Evolutionary conservation across 2,888 invertebrate genomes (phyloP), one percentile per base, ranked within the genome.

Genomic region (Acleris literana): DNA sequence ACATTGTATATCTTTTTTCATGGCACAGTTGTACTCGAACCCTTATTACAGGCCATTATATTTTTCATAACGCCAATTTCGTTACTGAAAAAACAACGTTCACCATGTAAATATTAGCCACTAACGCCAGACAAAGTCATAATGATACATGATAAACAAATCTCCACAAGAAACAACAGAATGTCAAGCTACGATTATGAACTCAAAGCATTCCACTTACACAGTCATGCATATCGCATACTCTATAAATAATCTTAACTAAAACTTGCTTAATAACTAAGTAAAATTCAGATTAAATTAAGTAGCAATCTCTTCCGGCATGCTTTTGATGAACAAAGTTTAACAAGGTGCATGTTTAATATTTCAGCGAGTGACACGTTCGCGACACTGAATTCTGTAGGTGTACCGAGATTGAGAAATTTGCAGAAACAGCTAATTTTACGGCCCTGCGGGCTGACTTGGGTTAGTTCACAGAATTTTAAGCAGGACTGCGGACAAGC

Each of bases 401-500:
- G 61, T 65, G 69, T 66, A 64, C 61, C 70, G 70, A 71, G 70
- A 78, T 76, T 74, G 77, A 73, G 71, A 72, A 76, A 77, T 78
- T 76, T 75, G 69, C 70, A 70, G 75, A 71, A 75, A 74, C 72
- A 70, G 72, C 74, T 78, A 76, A 78, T 78, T 79, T 74, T 68
- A 43, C 64, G 55, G 56, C 48, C 7, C 57, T 29, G 18, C 17
- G 48, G 48, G 20, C 56, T 55, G 65, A 51, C 55, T 17, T 6
- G 60, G 43, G 49, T 52, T 29, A 49, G 56, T 6, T 20, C 43
- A 44, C 44, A 13, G 20, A 44, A 56, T 20, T 56, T 44, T 54
- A 39, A 44, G 22, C 16, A 52, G 22, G 13, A 20, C n/a, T 13
- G 20, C 18, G 18, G 22, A 43, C 39, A 55, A 55, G 43, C 20